phyloP scores from a whole-genome alignment of 2,888 invertebrate genomes.

The Tachina lurida region DNA sequence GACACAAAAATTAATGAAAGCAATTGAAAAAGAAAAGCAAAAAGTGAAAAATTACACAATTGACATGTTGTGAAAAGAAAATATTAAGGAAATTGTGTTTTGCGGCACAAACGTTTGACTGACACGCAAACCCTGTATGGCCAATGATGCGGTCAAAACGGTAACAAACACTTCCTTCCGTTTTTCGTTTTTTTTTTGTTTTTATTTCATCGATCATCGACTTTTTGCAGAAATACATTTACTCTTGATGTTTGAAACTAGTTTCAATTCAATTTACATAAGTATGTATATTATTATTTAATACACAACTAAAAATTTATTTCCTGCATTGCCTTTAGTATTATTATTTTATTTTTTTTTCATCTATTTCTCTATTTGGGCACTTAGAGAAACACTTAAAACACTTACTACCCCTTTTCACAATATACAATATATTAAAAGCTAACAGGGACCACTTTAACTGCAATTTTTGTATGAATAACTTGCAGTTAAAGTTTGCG shows the following conservation, averaged over 20 bases:
- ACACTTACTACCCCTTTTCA: too few relatives aligned
- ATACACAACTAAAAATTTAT: background rate
- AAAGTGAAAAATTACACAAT: constrained; percentile 37
- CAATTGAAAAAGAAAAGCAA: background rate
- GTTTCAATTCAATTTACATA: background rate
- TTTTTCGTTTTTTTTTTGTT: background rate
- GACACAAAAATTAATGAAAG: background rate
- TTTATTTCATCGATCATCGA: background rate
- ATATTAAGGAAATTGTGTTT: constrained; percentile 58
- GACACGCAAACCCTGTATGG: constrained; percentile 47
- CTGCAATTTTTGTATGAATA: too few relatives aligned
- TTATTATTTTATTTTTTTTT: background rate
- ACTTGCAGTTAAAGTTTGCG: too few relatives aligned
- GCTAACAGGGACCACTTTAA: too few relatives aligned
- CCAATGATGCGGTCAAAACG: constrained; percentile 26
- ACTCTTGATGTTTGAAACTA: background rate
- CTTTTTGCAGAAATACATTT: background rate
- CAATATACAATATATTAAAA: too few relatives aligned
- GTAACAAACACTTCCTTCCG: too few relatives aligned
- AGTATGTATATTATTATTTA: background rate
- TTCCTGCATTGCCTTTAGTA: background rate
- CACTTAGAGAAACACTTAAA: constrained; percentile 31
- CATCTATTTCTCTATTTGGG: constrained; percentile 8
- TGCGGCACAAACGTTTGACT: constrained; percentile 39
- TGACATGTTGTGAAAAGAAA: constrained; percentile 47